Base-by-base conservation (phyloP, 2,113 vertebrate genomes). In the Hydrochoerus hydrochaeris region DNA sequence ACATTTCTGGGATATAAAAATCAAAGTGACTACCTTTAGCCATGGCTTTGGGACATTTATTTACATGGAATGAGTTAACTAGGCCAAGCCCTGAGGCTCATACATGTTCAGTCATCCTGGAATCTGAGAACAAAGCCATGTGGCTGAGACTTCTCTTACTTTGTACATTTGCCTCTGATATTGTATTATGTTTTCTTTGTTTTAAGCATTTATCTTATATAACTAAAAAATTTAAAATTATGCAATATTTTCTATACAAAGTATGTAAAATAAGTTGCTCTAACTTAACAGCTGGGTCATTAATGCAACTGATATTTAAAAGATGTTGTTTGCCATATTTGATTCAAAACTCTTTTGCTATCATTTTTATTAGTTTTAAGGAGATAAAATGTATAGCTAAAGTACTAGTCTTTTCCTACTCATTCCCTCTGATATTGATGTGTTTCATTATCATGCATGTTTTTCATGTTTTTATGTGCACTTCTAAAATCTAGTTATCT, bases 1-100 rank as follows among this genome's bases (percentile, higher is more conserved):
- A 93, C n/a, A 38, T 91, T 78, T 94, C 82, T 80, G 35, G 84
- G 94, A 96, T 89, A 92, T 90, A 85, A 97, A 91, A 96, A 96
- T 96, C 93, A 97, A 97, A 97, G 91, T 85, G 85, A 78, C 78
- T 94, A 73, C 94, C 71, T 78, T 91, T 85, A 86, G 94, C 71
- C 49, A 94, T 96, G 94, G 95, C 84, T 97, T 94, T 86, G 84
- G 93, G 93, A 96, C 78, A 91, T 82, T 96, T 96, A 94, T 94
- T 97, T 97, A 96, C 94, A 93, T 28, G 20, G 65, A 73, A 96
- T 49, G 78, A 96, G 93, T 73, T 83, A 94, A 97, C 96, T 86
- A 97, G 94, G 78, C 93, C 54, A 91, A 96, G 54, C 82, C 78
- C 94, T 73, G 93, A 82, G 95, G 91, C 88, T 75, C 67, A 54